Conservation (phyloP, 2,113 vertebrate genomes). For the Zosterops borbonicus region DNA sequence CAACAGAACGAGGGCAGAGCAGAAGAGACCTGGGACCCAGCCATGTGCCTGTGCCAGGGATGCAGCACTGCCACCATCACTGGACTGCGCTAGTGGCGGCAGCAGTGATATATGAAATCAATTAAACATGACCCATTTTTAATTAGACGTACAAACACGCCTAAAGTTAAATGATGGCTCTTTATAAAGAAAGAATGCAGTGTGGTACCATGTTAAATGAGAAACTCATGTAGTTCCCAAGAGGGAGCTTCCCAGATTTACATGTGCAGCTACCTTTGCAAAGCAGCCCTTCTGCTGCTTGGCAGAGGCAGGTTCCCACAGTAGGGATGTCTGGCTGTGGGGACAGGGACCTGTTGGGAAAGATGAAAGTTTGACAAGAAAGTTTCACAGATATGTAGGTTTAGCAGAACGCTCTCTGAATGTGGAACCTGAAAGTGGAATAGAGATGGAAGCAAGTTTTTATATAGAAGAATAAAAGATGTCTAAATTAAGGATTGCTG, state of each 20-base stretch:
- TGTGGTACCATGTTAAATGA: slow-evolving; percentile 26
- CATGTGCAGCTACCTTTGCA: background rate
- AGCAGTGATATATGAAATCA: slow-evolving; percentile 34
- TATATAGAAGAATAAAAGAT: no score
- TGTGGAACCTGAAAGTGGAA: no score
- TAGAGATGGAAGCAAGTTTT: no score
- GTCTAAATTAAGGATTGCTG: no score
- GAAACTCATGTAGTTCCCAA: slow-evolving; percentile 23
- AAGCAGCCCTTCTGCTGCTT: background rate
- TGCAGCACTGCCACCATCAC: background rate
- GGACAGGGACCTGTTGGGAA: background rate
- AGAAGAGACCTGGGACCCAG: background rate
- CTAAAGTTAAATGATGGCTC: slow-evolving; percentile 48
- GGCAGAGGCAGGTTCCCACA: background rate
- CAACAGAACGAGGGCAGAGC: rapidly evolving
- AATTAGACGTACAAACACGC: slow-evolving; percentile 60
- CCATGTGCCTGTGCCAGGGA: background rate
- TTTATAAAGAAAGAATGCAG: slow-evolving; percentile 36
- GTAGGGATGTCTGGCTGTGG: background rate
- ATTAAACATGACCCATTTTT: slow-evolving; percentile 49
- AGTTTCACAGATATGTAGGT: no score
- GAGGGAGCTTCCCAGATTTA: background rate
- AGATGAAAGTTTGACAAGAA: no score
- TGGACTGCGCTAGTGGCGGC: background rate
- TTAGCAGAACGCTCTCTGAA: no score